These are phyloP conservation scores for Benitochromis conjunctus DNA, from an alignment of 2,113 vertebrate genomes.

Conservation along the genomic window DNA sequence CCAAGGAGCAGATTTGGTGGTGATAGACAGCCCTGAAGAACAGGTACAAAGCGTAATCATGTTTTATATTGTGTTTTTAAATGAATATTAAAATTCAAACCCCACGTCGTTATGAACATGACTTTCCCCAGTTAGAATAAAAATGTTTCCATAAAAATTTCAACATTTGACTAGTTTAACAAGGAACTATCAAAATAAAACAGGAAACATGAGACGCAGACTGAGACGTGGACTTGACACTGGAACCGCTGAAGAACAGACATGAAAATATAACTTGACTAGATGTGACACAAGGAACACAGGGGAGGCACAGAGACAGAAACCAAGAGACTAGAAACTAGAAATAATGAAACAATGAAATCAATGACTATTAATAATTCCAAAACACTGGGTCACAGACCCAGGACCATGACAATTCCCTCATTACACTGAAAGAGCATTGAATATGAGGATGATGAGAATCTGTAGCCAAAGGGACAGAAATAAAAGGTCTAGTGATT, in stretches of 20 bases:
- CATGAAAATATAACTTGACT: background rate
- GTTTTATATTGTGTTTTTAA: background rate
- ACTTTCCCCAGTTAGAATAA: background rate
- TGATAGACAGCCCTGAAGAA: background rate
- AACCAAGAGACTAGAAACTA: too few relatives aligned
- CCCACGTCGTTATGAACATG: background rate
- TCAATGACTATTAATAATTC: too few relatives aligned
- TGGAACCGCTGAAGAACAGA: background rate
- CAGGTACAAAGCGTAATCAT: background rate
- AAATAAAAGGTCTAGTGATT: too few relatives aligned
- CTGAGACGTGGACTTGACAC: fast-evolving
- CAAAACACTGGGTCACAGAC: too few relatives aligned
- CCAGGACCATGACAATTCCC: too few relatives aligned
- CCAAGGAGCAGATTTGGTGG: constrained; percentile 26
- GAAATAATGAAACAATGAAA: too few relatives aligned
- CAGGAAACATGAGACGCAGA: background rate
- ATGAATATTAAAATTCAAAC: background rate
- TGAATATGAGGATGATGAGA: fast-evolving
- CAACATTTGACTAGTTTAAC: background rate
- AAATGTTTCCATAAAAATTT: background rate
- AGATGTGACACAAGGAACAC: too few relatives aligned
- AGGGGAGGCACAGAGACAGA: too few relatives aligned
- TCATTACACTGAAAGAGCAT: too few relatives aligned
- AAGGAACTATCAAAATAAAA: background rate
- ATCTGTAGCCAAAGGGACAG: too few relatives aligned